Evolutionary conservation across 1,140 invertebrate species (phyloP).

Genomic region (Drosophila kurseongensis): DNA sequence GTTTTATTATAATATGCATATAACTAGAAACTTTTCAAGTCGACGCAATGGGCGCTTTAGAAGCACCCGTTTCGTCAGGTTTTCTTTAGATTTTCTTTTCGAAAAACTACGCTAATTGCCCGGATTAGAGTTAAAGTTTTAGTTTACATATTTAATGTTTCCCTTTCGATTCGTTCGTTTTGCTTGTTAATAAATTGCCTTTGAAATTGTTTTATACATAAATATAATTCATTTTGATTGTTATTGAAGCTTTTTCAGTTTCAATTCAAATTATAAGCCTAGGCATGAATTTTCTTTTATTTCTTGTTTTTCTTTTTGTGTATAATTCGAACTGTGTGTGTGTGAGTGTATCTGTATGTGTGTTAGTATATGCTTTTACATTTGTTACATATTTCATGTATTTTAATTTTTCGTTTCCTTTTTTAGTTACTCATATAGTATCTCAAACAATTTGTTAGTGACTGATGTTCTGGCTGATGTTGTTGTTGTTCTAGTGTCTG

Average conservation of each 20-base stretch:
- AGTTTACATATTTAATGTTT: slow-evolving; percentile 65
- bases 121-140: slow-evolving; percentile 50
- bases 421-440: slow-evolving; percentile 73
- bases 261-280: slow-evolving; percentile 77
- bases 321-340: slow-evolving; percentile 74
- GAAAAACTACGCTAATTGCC: slow-evolving; percentile 61
- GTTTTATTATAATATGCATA: slow-evolving; percentile 55
- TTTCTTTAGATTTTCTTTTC: slow-evolving; percentile 36
- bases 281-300: slow-evolving; percentile 48
- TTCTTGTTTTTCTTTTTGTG: slow-evolving; percentile 47
- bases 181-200: slow-evolving; percentile 45
- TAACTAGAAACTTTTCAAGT: slow-evolving; percentile 68
- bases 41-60: slow-evolving; percentile 53
- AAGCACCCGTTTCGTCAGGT: slow-evolving; percentile 48
- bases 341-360: slow-evolving; percentile 30
- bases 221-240: slow-evolving; percentile 74
- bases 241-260: slow-evolving; percentile 62
- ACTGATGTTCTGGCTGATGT: slow-evolving; percentile 41
- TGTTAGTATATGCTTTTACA: slow-evolving; percentile 64
- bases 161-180: slow-evolving; percentile 49
- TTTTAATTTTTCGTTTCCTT: slow-evolving; percentile 48
- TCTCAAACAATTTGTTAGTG: slow-evolving; percentile 65
- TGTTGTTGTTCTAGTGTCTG: slow-evolving; percentile 32
- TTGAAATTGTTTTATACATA: slow-evolving; percentile 68
- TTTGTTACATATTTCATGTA: slow-evolving; percentile 75